These are phyloP conservation scores for Taurulus bubalis DNA, from an alignment of 2,113 vertebrate species.

Conservation along the genomic window DNA sequence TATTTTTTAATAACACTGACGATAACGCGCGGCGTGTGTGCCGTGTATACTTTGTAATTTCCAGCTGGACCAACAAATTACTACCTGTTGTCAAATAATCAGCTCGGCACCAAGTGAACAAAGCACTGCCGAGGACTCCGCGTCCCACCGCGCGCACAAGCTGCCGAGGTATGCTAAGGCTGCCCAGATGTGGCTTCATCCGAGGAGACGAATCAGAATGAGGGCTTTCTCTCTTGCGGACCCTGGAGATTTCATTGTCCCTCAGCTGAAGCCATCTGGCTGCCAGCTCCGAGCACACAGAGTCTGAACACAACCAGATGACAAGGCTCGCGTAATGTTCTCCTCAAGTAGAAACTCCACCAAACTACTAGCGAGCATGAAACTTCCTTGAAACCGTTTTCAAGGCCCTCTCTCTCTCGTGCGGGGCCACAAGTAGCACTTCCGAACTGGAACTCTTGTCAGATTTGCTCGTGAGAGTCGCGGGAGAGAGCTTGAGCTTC, in stretches of 20 bases:
- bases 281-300: constrained; percentile 60
- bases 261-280: constrained; percentile 73
- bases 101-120: constrained; percentile 25
- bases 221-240: constrained; percentile 57
- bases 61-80: constrained; percentile 17
- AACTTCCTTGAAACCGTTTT: constrained; percentile 35
- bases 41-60: constrained; percentile 26
- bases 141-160: constrained; percentile 31
- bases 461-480: constrained; percentile 11
- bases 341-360: constrained; percentile 40
- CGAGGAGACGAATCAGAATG: constrained; percentile 55
- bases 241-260: constrained; percentile 72
- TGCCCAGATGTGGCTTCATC: constrained; percentile 69
- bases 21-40: constrained; percentile 14
- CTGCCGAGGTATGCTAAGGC: constrained; percentile 45
- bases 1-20: constrained; percentile 30
- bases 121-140: background rate
- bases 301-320: constrained; percentile 76
- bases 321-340: constrained; percentile 41
- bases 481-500: background rate
- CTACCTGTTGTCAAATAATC: constrained; percentile 48
- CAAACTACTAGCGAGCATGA: constrained; percentile 51
- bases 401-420: background rate
- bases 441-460: background rate
- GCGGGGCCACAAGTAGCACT: constrained; percentile 24